These are phyloP conservation scores for Chionomys nivalis DNA, from an alignment of 2,113 vertebrate species.

Conservation along the genomic window DNA sequence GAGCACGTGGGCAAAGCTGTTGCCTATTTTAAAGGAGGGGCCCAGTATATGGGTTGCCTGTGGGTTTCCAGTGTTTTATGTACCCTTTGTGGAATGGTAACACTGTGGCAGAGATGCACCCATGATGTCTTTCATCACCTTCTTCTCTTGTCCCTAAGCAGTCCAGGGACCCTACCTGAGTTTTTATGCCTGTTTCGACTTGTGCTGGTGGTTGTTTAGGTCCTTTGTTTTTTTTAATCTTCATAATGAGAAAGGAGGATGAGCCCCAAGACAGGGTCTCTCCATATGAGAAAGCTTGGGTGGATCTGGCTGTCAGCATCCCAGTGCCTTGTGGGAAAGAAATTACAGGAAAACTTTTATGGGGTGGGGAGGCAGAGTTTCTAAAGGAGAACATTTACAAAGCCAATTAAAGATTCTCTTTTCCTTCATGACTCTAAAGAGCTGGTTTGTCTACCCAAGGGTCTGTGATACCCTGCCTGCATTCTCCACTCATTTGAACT, in stretches of 20 bases:
- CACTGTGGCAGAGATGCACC: accelerated
- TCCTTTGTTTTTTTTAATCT: slow-evolving; percentile 10
- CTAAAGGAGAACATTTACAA: too few relatives aligned
- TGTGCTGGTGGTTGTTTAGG: not conserved
- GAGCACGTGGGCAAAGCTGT: not conserved
- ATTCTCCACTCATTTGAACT: not conserved
- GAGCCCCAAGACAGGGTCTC: not conserved
- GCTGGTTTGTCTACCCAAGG: not conserved
- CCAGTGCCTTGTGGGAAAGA: not conserved
- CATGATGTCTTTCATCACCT: not conserved
- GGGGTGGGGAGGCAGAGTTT: not conserved
- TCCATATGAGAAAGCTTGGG: not conserved
- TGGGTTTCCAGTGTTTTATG: not conserved
- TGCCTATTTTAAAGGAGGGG: not conserved
- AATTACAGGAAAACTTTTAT: not conserved
- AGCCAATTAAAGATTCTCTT: accelerated
- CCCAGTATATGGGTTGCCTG: not conserved
- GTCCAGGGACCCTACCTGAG: not conserved
- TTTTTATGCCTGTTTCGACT: not conserved
- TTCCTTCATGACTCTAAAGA: not conserved
- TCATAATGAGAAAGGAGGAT: not conserved
- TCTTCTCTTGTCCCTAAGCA: not conserved
- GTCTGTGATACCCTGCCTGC: not conserved
- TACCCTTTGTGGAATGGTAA: not conserved
- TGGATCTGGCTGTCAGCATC: not conserved